phyloP scores from a whole-genome alignment of 2,113 vertebrate genomes.

The Engystomops pustulosus region DNA sequence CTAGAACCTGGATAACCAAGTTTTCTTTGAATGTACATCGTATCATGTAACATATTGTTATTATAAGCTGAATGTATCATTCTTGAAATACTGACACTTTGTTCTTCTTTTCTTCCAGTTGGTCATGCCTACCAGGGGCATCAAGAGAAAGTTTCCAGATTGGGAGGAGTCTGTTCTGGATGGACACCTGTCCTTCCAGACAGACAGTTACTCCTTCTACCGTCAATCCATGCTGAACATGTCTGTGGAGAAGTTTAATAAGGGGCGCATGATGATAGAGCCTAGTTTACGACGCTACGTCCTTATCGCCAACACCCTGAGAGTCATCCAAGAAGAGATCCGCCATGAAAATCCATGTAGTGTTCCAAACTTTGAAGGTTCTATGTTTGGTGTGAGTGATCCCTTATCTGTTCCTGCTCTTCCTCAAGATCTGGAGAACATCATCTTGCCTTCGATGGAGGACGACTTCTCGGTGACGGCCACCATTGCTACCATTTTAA shows the following conservation, averaged over 20 bases:
- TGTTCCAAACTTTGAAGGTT: slow-evolving; percentile 33
- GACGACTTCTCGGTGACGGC: slow-evolving; percentile 71
- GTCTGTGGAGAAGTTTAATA: slow-evolving; percentile 80
- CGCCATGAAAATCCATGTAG: slow-evolving; percentile 47
- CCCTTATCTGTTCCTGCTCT: slow-evolving; percentile 56
- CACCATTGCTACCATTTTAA: slow-evolving; percentile 76
- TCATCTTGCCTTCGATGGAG: slow-evolving; percentile 59
- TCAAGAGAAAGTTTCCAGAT: slow-evolving; percentile 77
- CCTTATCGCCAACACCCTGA: slow-evolving; percentile 82
- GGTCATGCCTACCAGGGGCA: slow-evolving; percentile 75
- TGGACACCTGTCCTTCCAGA: slow-evolving; percentile 59
- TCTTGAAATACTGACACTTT: neutral
- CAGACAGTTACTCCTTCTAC: slow-evolving; percentile 53
- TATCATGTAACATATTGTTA: too few species aligned
- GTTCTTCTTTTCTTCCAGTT: slow-evolving; percentile 59
- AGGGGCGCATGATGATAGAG: slow-evolving; percentile 70
- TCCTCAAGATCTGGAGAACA: slow-evolving; percentile 45
- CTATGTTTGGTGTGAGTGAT: neutral
- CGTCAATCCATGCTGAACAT: slow-evolving; percentile 81
- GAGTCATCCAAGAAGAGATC: slow-evolving; percentile 72
- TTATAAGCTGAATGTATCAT: too few species aligned
- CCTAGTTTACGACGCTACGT: slow-evolving; percentile 78
- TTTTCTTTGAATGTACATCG: too few species aligned
- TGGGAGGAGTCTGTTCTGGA: slow-evolving; percentile 60
- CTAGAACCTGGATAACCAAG: too few species aligned